Evolutionary conservation across 1,140 invertebrate species (phyloP).

Genomic region (Nilaparvata lugens): DNA sequence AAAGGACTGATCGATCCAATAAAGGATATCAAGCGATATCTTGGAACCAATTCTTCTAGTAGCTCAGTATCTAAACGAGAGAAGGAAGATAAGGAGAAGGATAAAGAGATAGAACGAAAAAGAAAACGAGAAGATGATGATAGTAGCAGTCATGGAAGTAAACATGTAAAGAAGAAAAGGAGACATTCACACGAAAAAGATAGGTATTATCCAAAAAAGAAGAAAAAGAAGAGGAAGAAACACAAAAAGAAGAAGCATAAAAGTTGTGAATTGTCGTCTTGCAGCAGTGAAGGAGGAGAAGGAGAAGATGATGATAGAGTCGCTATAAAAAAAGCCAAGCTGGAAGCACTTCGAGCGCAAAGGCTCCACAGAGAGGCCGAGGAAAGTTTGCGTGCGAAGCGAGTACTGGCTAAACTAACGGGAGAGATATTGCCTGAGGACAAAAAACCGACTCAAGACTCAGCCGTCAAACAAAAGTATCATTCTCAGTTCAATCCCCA

Average conservation of each 20-base stretch:
- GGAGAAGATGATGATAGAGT: no score
- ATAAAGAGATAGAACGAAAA: slow-evolving; percentile 33
- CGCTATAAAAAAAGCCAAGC: slow-evolving; percentile 36
- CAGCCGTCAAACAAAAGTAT: slow-evolving; percentile 59
- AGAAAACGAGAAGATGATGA: slow-evolving; percentile 34
- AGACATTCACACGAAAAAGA: neutral
- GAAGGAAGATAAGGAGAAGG: slow-evolving; percentile 37
- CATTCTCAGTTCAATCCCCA: slow-evolving; percentile 91
- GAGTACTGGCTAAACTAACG: slow-evolving; percentile 54
- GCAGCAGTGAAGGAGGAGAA: no score
- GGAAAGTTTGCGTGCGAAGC: slow-evolving; percentile 61
- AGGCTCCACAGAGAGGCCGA: slow-evolving; percentile 66
- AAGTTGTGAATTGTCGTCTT: slow-evolving; percentile 26
- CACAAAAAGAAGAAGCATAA: slow-evolving; percentile 28
- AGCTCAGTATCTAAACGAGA: slow-evolving; percentile 10
- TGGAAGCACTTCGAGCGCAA: slow-evolving; percentile 69
- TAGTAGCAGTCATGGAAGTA: slow-evolving; percentile 14
- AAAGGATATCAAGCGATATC: slow-evolving; percentile 52
- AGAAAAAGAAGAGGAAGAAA: slow-evolving; percentile 29
- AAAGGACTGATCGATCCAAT: slow-evolving; percentile 66
- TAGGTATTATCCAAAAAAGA: slow-evolving; percentile 20
- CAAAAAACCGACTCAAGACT: slow-evolving; percentile 25
- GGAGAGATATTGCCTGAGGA: slow-evolving; percentile 36
- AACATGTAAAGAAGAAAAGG: slow-evolving; percentile 33
- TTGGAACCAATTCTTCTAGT: slow-evolving; percentile 29